Evolutionary conservation across 2,888 invertebrate species (phyloP).

Genomic region (Sphinx pinastri): DNA sequence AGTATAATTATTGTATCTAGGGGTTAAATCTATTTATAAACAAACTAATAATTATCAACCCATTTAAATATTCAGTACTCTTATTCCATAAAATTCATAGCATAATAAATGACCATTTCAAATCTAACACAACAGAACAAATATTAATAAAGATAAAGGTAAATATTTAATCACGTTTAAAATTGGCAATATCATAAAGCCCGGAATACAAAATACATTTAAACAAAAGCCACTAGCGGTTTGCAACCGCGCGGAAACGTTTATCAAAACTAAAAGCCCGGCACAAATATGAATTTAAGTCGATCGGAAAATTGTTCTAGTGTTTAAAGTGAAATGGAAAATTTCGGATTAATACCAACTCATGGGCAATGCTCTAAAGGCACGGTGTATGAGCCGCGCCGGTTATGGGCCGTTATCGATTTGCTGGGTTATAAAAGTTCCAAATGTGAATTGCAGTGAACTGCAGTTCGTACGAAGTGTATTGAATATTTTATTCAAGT

Average conservation of each 20-base stretch:
- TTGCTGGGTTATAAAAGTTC: not conserved
- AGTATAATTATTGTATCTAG: too few species aligned
- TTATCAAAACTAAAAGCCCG: slow-evolving; percentile 45
- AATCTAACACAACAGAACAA: slow-evolving; percentile 2
- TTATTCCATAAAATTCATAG: not conserved
- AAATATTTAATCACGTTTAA: slow-evolving; percentile 23
- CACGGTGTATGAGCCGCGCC: not conserved
- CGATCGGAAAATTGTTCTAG: slow-evolving; percentile 36
- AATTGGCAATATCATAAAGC: slow-evolving; percentile 28
- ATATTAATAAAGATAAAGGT: slow-evolving; percentile 17
- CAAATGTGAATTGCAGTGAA: too few species aligned
- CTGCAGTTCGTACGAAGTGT: too few species aligned
- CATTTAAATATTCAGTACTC: not conserved
- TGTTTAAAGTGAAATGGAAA: slow-evolving; percentile 26
- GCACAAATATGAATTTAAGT: slow-evolving; percentile 41
- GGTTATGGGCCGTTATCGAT: not conserved
- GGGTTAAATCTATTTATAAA: too few species aligned
- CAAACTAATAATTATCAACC: not conserved
- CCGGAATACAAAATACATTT: slow-evolving; percentile 20
- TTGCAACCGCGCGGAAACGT: slow-evolving; percentile 31
- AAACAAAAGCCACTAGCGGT: slow-evolving; percentile 37
- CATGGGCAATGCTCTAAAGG: not conserved
- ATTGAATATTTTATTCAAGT: too few species aligned
- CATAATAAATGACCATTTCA: not conserved
- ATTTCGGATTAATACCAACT: slow-evolving; percentile 27